Base-by-base conservation (phyloP, 1,140 invertebrate genomes). In the Ladona fulva region DNA sequence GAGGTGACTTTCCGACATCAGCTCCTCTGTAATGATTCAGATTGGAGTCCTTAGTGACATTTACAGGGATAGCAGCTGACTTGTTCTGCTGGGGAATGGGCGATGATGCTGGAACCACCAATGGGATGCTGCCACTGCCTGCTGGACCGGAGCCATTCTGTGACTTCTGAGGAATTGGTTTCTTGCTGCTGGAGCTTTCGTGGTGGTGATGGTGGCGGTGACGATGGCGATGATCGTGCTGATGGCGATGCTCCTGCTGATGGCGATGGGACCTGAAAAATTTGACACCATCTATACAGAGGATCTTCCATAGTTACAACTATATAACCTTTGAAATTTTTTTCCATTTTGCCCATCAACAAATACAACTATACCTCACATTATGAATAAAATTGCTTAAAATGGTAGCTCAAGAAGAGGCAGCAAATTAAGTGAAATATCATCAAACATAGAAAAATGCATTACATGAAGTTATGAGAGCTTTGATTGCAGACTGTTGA, bases 1-100 rank as follows among this genome's bases (percentile, higher is more conserved):
- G 78, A 24, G 76, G 42, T n/a, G 77, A 77, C 83, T 89, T 88
- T 74, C 87, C 86, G 52, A 22, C 52, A 16, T 66, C 52, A 6
- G 5, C n/a, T 78, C 85, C 85, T 81, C 87, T 88, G 81, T 90
- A 90, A 79, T 89, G 87, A 81, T 88, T 89, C 74, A 87, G 81
- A 81, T 87, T 87, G 0, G 87, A 86, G 80, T 90, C 87, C 81
- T 87, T 88, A 10, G 87, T 66, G 16, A 66, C 16, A 22, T 66
- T 66, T 16, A 66, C 52, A 22, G 52, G 52, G 52, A 66, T 66
- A 19, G 52, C 52, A 19, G 52, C 85, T 22, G 89, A 86, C 75
- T 88, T 88, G 82, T 85, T 87, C 37, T 87, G 84, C 83, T 81
- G 85, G 85, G 22, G 78, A 76, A n/a, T 78, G 19, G 79, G 6